Conservation (phyloP, 1,140 invertebrate genomes). For the Hylaeus anthracinus region DNA sequence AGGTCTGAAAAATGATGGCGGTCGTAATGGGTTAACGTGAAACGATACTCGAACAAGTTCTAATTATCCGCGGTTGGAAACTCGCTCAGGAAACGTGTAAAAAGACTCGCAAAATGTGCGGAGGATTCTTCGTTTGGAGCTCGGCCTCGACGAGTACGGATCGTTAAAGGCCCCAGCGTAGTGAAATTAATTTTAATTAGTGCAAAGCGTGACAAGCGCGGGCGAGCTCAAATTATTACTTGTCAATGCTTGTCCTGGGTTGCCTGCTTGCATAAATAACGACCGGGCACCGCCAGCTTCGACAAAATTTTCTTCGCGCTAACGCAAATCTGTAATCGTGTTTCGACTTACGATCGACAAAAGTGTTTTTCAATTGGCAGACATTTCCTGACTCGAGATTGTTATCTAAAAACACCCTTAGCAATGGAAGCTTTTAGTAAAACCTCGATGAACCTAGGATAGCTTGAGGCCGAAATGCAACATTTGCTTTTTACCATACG, state of each 20-base stretch:
- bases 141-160: too few species aligned
- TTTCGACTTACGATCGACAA: too few species aligned
- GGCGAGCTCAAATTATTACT: background rate
- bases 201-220: background rate
- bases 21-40: background rate
- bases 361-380: too few species aligned
- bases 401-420: too few species aligned
- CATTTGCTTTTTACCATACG: background rate
- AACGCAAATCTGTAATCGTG: too few species aligned
- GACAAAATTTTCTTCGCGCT: too few species aligned
- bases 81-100: background rate
- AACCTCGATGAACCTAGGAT: too few species aligned
- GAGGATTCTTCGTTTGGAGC: background rate
- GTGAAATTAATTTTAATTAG: slow-evolving; percentile 12
- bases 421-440: too few species aligned
- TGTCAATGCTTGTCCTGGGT: background rate
- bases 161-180: background rate
- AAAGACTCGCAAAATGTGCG: background rate
- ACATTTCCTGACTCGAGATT: too few species aligned
- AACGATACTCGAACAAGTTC: background rate
- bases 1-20: background rate
- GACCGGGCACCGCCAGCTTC: too few species aligned
- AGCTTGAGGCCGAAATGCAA: background rate
- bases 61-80: slow-evolving; percentile 13
- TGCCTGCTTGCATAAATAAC: background rate